A percentile compares a stretch with the other conserved stretches of the same genome.
These are phyloP conservation scores for Apotomis capreana DNA, from an alignment of 2,888 invertebrate genomes.

Conservation along the genomic window DNA sequence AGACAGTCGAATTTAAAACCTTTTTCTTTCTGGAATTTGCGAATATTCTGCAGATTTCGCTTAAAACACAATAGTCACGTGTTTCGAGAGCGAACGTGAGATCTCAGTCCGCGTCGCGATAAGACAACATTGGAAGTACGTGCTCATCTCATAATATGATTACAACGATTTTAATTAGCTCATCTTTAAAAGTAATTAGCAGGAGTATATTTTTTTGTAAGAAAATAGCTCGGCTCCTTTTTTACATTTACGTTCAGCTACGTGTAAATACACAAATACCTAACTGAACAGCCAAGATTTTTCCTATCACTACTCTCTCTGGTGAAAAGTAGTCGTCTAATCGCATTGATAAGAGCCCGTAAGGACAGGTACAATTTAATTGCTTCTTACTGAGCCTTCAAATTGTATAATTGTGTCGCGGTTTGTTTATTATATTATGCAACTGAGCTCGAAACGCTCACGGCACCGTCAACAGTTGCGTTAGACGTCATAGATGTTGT, in stretches of 20 bases:
- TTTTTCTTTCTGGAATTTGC: not conserved
- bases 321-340: no score
- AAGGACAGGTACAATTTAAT: not conserved
- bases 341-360: no score
- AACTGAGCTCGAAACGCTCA: conserved; percentile 2
- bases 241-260: no score
- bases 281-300: no score
- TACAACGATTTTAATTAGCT: conserved; percentile 11
- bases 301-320: no score
- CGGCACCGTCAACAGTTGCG: conserved; percentile 5
- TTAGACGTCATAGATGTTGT: conserved; percentile 21
- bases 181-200: not conserved
- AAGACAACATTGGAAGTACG: conserved; percentile 25
- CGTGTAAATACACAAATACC: no score
- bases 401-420: not conserved
- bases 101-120: conserved; percentile 8
- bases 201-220: no score
- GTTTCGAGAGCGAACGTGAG: conserved; percentile 29
- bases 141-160: conserved; percentile 29
- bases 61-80: conserved; percentile 17
- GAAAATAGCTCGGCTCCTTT: no score
- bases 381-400: not conserved
- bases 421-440: conserved; percentile 18
- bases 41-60: not conserved
- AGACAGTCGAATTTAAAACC: no score